These are phyloP conservation scores for Acanthopleura granulata DNA, from an alignment of 2,888 invertebrate genomes.

Conservation along the genomic window DNA sequence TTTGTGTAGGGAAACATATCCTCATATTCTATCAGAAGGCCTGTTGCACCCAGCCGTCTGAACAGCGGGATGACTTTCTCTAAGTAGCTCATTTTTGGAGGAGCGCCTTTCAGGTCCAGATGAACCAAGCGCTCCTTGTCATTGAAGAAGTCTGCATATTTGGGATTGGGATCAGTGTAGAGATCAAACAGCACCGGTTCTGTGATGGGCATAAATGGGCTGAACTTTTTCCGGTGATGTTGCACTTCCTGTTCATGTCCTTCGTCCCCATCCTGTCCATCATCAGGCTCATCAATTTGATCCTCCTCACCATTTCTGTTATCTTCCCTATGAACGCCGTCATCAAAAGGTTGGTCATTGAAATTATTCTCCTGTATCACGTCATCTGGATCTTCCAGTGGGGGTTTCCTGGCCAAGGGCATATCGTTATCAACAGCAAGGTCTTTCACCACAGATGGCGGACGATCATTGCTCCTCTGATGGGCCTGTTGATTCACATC, in stretches of 20 bases:
- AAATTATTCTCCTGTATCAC: too few species aligned
- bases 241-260: background rate
- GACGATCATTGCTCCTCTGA: background rate
- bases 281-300: background rate
- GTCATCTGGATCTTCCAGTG: too few species aligned
- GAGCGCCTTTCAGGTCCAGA: conserved; percentile 86
- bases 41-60: conserved; percentile 76
- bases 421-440: too few species aligned
- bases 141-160: conserved; percentile 23
- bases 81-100: conserved; percentile 75
- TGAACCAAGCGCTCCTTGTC: conserved; percentile 76
- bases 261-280: background rate
- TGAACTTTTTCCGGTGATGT: background rate
- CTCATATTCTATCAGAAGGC: conserved; percentile 85
- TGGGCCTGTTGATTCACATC: background rate
- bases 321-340: background rate
- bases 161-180: conserved; percentile 22
- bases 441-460: background rate
- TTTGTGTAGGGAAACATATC: conserved; percentile 87
- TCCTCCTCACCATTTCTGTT: background rate
- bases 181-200: background rate
- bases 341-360: too few species aligned
- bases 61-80: conserved; percentile 65
- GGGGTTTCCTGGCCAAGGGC: too few species aligned
- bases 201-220: background rate